Evolutionary conservation across 2,113 vertebrate species (phyloP).

Genomic region (Chionomys nivalis): DNA sequence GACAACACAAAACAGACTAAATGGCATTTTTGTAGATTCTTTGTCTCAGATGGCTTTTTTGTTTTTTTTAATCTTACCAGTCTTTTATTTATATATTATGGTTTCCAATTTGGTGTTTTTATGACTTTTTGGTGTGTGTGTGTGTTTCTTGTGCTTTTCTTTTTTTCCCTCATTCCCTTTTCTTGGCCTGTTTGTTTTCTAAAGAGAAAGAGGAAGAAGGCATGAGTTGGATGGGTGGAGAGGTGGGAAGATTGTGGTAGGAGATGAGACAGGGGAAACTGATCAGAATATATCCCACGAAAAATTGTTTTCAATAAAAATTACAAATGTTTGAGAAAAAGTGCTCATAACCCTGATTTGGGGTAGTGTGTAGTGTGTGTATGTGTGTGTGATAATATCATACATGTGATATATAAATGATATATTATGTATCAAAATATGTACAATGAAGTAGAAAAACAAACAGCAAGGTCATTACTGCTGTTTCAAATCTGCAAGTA

Average conservation of each 20-base stretch:
- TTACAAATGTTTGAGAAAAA: not conserved
- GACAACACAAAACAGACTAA: not conserved
- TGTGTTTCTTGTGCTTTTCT: not conserved
- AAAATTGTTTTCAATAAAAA: not conserved
- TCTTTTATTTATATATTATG: not conserved
- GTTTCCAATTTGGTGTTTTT: not conserved
- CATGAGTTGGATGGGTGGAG: not conserved
- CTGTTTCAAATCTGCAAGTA: slow-evolving; percentile 42
- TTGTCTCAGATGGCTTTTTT: not conserved
- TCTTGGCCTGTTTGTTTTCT: not conserved
- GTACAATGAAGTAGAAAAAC: not conserved
- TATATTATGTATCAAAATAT: not conserved
- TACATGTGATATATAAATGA: not conserved
- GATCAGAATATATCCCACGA: not conserved
- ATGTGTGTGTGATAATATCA: not conserved
- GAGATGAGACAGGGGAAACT: not conserved
- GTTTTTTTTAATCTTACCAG: not conserved
- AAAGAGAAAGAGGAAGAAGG: not conserved
- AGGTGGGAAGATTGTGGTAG: not conserved
- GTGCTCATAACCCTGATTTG: not conserved
- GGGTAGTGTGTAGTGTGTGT: not conserved
- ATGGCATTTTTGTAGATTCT: too few species aligned
- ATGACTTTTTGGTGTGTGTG: not conserved
- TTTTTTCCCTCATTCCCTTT: not conserved
- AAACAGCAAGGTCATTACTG: not conserved